Conservation (phyloP, 2,113 vertebrate genomes). For the Corydoras sp. region DNA sequence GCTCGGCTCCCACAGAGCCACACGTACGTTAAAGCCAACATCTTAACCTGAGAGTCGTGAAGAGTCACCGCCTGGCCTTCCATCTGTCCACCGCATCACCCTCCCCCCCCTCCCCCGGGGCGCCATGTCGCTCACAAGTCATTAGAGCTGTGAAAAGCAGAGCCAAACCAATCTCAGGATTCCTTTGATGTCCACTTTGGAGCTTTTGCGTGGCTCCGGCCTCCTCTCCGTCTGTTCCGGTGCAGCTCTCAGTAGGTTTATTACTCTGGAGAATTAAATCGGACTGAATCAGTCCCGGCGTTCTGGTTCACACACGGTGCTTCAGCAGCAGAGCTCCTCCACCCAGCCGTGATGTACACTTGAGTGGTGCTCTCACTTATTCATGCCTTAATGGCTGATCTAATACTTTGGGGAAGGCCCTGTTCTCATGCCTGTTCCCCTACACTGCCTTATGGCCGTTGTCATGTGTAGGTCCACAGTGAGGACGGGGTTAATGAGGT, state of each 20-base stretch:
- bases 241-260: not conserved
- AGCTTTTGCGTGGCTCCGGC: slow-evolving; percentile 2
- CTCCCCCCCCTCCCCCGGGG: not conserved
- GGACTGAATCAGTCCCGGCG: too few species aligned
- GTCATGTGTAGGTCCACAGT: too few species aligned
- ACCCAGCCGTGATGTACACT: too few species aligned
- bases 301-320: too few species aligned
- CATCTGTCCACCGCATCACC: not conserved
- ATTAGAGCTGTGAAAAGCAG: slow-evolving; percentile 15
- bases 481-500: too few species aligned
- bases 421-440: too few species aligned
- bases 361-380: too few species aligned
- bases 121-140: not conserved
- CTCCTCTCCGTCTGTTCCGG: not conserved
- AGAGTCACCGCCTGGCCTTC: not conserved
- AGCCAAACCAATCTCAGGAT: slow-evolving; percentile 5
- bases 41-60: not conserved
- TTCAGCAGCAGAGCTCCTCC: too few species aligned
- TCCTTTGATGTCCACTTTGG: slow-evolving; percentile 13
- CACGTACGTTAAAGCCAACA: not conserved
- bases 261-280: too few species aligned
- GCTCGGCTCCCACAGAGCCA: not conserved
- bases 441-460: too few species aligned
- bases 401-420: too few species aligned
- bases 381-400: too few species aligned